phyloP scores from a whole-genome alignment of 2,113 vertebrate genomes.

The Oryzias woworae region DNA sequence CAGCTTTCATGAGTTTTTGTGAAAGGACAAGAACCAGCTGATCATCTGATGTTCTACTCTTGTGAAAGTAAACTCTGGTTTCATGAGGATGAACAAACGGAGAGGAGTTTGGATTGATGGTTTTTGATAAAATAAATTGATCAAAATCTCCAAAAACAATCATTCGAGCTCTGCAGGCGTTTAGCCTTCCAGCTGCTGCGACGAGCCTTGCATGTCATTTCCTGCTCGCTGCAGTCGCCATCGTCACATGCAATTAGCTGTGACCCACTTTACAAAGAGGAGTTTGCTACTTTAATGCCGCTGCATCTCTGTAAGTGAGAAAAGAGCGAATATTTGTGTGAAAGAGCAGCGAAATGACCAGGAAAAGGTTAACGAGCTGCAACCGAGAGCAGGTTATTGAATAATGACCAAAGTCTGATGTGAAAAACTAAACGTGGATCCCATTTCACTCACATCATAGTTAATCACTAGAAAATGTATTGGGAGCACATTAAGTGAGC shows the following conservation, averaged over 20 bases:
- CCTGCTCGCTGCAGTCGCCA: constrained; percentile 34
- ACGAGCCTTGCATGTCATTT: constrained; percentile 47
- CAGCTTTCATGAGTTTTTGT: too few relatives aligned
- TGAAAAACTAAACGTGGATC: constrained; percentile 7
- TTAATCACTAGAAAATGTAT: constrained; percentile 33
- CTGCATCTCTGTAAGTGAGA: constrained; percentile 37
- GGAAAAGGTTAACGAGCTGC: constrained; percentile 23
- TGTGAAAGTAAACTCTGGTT: too few relatives aligned
- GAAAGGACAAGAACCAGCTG: too few relatives aligned
- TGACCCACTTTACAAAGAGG: constrained; percentile 59
- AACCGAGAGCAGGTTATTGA: constrained; percentile 49
- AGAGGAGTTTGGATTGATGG: too few relatives aligned
- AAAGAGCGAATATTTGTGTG: constrained; percentile 40
- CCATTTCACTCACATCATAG: constrained; percentile 27
- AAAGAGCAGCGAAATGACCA: constrained; percentile 41
- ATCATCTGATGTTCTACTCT: too few relatives aligned
- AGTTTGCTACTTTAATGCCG: constrained; percentile 65
- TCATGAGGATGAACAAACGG: too few relatives aligned
- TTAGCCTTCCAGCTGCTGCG: constrained; percentile 54
- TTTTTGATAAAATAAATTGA: too few relatives aligned
- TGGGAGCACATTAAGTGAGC: constrained; percentile 7
- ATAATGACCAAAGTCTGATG: constrained; percentile 40
- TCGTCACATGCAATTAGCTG: constrained; percentile 64
- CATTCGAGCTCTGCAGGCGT: constrained; percentile 22
- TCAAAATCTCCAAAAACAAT: too few relatives aligned